phyloP scores from a whole-genome alignment of 2,113 vertebrate species.

The Promerops cafer region DNA sequence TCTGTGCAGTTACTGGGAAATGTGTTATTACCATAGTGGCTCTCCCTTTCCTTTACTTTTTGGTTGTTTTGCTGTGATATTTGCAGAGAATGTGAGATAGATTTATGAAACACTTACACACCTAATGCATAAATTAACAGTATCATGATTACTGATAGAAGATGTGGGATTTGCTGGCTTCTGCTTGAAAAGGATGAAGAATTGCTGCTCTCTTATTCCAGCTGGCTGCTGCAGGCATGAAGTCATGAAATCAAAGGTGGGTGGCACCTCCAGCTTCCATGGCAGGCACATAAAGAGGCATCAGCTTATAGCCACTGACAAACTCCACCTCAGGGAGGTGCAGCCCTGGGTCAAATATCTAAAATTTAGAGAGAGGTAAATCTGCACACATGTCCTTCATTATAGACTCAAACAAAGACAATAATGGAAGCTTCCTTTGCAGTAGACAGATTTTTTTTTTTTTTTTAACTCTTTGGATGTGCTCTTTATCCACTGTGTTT shows the following conservation, averaged over 20 bases:
- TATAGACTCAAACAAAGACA: not conserved
- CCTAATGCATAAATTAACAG: not conserved
- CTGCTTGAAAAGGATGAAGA: not conserved
- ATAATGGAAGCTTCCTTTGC: not conserved
- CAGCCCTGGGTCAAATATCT: not conserved
- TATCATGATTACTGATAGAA: not conserved
- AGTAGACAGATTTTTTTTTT: not conserved
- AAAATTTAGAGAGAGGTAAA: not conserved
- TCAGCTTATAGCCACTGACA: not conserved
- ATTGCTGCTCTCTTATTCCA: not conserved
- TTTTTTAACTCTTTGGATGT: not conserved
- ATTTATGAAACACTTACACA: not conserved
- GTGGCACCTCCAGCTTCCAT: accelerated
- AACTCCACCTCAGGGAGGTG: not conserved
- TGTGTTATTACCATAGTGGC: not conserved
- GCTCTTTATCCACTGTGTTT: not conserved
- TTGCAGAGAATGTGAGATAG: not conserved
- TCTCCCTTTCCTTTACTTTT: not conserved
- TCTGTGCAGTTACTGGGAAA: not conserved
- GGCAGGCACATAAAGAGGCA: not conserved
- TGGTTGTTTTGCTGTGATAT: not conserved
- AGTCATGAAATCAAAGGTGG: not conserved
- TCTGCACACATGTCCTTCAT: not conserved
- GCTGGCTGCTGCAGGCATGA: not conserved
- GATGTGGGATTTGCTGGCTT: not conserved